Base-by-base conservation (phyloP, 1,140 invertebrate genomes). In the Psilanteris sp. region DNA sequence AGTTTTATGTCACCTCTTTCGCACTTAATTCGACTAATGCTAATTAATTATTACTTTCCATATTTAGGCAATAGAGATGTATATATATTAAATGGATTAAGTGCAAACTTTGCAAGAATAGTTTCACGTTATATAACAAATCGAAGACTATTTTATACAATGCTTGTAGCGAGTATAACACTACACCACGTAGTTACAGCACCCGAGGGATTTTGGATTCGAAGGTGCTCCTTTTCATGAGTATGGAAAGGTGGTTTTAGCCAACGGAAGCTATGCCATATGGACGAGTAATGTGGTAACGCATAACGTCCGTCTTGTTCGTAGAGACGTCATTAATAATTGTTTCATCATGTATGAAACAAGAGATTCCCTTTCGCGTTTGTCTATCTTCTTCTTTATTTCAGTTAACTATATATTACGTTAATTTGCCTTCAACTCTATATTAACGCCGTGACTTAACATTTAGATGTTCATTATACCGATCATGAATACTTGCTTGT, bases 141-240 rank as follows among this genome's bases (percentile, higher is more conserved):
- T 75, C 72, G 72, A 75, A 75, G 72, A 67, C 46, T 50, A 57
- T 62, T 62, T 61, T 67, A 52, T 64, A 59, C 61, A 54, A 61
- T 59, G 52, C 32, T 62, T 61, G 46, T 34, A 66, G 46, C 46
- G n/a, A n/a, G 27, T 37, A 46, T 50, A 57, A 64, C 50, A 64
- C 29, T 72, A 39, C 34, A 59, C 36, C 37, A 41, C 64, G 32
- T 27, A 54, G 61, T 78, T 78, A 73, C 57, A 64, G 59, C 66
- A 75, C 75, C 67, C 62, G 66, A 66, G 78, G 70, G 78, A 77
- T 78, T 79, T 77, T 75, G 71, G 64, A 67, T 74, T 76, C 50
- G 59, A 70, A 76, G 73, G 73, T 70, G 73, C 50, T 52, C 55
- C 57, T 54, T 67, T 70, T 57, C 50, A 70, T 43, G 36, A 61